Evolutionary conservation across 2,113 vertebrate genomes (phyloP), one percentile per base, ranked within the genome.

Genomic region (Mus spicilegus): DNA sequence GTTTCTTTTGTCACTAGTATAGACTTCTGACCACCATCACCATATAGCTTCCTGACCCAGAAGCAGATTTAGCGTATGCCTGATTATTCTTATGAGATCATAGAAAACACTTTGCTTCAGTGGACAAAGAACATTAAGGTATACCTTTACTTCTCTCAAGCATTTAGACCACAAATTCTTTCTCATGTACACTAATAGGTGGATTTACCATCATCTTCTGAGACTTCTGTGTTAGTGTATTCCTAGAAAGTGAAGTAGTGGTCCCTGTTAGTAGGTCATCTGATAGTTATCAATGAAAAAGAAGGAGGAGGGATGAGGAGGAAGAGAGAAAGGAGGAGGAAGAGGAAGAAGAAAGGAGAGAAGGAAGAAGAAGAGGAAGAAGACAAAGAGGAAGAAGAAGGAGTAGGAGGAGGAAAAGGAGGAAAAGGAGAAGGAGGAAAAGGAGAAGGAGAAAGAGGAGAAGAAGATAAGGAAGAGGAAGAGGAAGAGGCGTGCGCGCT

Each of bases 391-490:
- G 13, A 16, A 14, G 13, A 36, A 12, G 22, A 61, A 11, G 49
- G 11, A 76, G 39, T 12, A 19, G 19, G 13, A 36, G 30, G 65
- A 67, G 5, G 63, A 4, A 28, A 14, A 67, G 28, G 4, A 67
- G 24, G 6, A 65, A 4, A 4, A 69, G 9, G 12, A 33, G 5
- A 20, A 63, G 2, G 12, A 33, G 4, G 12, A 33, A 1, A 1
- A 65, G 63, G 22, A 14, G 13, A 22, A 65, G 63, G 9, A 26
- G 0, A 6, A 63, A 5, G 61, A 8, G 63, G 63, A 63, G 9
- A 63, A 9, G 61, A 65, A 3, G 12, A 7, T 3, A 42, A 46
- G 7, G 24, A 54, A 1, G 11, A 24, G 16, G 2, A 77, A 26
- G 13, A 16, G 19, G 20, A 26, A 33, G 26, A 51, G 5, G 4